A percentile compares a stretch with the other conserved stretches of the same genome.
These are phyloP conservation scores for Diceros bicornis DNA, from an alignment of 2,797 vertebrate genomes.

Conservation along the genomic window DNA sequence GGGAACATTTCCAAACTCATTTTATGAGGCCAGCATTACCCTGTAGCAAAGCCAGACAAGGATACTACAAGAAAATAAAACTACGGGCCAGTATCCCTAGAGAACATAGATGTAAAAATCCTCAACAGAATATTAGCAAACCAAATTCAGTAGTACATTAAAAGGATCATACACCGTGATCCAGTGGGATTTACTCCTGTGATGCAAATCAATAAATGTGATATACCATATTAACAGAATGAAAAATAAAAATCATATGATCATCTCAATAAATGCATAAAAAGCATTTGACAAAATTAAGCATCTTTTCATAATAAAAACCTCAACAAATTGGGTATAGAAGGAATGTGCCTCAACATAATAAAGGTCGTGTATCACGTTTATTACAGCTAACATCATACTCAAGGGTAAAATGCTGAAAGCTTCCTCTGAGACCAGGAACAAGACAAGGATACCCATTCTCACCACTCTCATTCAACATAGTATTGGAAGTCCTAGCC, in stretches of 20 bases:
- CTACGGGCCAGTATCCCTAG: neutral
- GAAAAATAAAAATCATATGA: too few species aligned
- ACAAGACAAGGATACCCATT: neutral
- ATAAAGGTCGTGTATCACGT: neutral
- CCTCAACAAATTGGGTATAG: neutral
- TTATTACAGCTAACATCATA: neutral
- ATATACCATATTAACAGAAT: too few species aligned
- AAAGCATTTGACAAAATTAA: neutral
- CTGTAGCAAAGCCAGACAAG: too few species aligned
- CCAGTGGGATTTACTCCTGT: too few species aligned
- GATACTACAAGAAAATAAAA: too few species aligned
- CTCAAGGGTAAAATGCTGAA: neutral
- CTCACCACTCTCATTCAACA: neutral
- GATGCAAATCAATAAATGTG: too few species aligned
- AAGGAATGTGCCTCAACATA: neutral
- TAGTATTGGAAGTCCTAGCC: neutral
- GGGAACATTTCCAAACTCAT: too few species aligned
- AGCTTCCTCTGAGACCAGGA: neutral
- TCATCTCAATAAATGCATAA: too few species aligned
- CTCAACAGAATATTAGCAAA: neutral
- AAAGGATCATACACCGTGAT: neutral
- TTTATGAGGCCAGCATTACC: too few species aligned
- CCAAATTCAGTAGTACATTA: neutral
- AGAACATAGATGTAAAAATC: neutral
- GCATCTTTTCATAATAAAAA: neutral